Evolutionary conservation across 2,888 invertebrate species (phyloP), one percentile per base, ranked within the genome.

Genomic region (Dicranocentrus wangi): DNA sequence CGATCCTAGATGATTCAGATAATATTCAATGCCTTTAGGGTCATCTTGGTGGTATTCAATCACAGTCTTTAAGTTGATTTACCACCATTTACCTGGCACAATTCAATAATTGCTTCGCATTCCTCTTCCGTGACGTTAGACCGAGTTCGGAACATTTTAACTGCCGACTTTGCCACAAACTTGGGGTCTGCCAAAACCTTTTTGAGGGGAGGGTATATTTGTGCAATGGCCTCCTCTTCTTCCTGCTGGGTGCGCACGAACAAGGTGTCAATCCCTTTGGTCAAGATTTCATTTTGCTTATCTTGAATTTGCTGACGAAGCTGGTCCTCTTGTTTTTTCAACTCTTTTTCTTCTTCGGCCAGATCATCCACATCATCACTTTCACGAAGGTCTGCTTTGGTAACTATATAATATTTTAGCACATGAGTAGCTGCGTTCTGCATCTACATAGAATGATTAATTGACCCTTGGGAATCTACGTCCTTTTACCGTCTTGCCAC

Each of bases 91-190:
- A 63, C 63, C 10, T 84, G 69, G 65, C 86, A 86, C n/a, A 86
- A 81, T 3, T 71, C 66, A 39, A 86, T 47, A 25, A 86, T 82
- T 13, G 78, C 75, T 21, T 86, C 83, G 79, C 85, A 83, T 25
- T 86, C 83, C 17, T 85, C 82, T 15, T 84, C 84, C 1, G 77
- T 77, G 21, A 84, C 78, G 8, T 72, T 42, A 2, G 65, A n/a
- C 27, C 80, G 71, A 0, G 51, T 81, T 32, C 80, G 79, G 27
- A 77, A 81, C 68, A 78, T 70, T 63, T 21, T 27, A 7, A 66
- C 39, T 0, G 66, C 73, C 39, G 63, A 69, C 65, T 73, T 82
- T 5, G 69, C 77, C 13, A 78, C 79, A 39, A 65, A 72, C 32
- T 79, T 78, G 0, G 82, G 82, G 55, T 82, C 82, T 0, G 73